Percentiles rank a stretch among this genome's conserved stretches.
Evolutionary conservation across 2,113 vertebrate genomes (phyloP).

Genomic region (Kryptolebias marmoratus): DNA sequence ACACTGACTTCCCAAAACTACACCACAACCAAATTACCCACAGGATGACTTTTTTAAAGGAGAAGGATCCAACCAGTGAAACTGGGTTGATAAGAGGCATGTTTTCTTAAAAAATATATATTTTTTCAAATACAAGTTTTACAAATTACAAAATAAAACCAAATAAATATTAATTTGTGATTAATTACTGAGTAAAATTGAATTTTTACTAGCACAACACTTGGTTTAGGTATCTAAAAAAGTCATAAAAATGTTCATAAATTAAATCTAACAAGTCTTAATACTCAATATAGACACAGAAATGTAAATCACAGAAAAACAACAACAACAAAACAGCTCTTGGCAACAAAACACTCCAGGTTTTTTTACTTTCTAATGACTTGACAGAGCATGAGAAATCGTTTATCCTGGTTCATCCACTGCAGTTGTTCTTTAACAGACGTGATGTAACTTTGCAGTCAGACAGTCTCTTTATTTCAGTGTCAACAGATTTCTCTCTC

Average conservation of each 20-base stretch:
- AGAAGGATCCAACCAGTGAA: too few species aligned
- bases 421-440: slow-evolving; percentile 62
- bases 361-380: slow-evolving; percentile 28
- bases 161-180: too few species aligned
- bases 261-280: neutral
- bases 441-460: slow-evolving; percentile 28
- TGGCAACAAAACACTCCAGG: slow-evolving; percentile 2
- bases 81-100: too few species aligned
- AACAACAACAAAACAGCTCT: neutral
- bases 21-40: too few species aligned
- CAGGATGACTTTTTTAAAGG: too few species aligned
- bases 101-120: too few species aligned
- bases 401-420: slow-evolving; percentile 52
- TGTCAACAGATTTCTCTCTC: slow-evolving; percentile 18
- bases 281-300: neutral
- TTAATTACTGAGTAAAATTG: too few species aligned
- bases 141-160: too few species aligned
- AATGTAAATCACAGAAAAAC: neutral
- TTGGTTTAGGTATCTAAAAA: too few species aligned
- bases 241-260: neutral
- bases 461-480: slow-evolving; percentile 14
- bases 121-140: too few species aligned
- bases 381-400: slow-evolving; percentile 42
- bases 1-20: too few species aligned
- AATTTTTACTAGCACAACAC: too few species aligned